A percentile compares a stretch with the other conserved stretches of the same genome.
Evolutionary conservation across 2,888 invertebrate genomes (phyloP).

Genomic region (Eupithecia abbreviata): DNA sequence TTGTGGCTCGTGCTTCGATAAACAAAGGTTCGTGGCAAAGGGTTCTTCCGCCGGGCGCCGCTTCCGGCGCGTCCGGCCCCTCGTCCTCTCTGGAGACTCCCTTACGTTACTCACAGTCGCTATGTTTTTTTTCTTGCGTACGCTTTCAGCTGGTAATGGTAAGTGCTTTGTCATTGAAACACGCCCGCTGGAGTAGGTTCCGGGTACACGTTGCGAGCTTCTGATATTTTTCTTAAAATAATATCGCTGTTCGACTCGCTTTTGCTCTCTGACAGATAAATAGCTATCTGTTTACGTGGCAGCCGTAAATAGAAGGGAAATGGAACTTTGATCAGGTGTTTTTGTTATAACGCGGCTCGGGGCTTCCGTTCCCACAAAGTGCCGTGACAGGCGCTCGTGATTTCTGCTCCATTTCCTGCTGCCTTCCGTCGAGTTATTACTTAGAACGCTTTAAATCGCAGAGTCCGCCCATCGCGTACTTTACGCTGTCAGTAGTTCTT

Average conservation of each 20-base stretch:
- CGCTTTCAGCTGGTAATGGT: conserved; percentile 58
- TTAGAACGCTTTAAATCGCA: conserved; percentile 21
- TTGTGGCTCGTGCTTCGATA: conserved; percentile 62
- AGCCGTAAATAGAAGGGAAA: conserved; percentile 25
- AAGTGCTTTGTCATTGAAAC: conserved; percentile 58
- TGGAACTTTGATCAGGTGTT: conserved; percentile 23
- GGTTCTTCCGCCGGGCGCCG: conserved; percentile 72
- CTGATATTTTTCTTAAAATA: conserved; percentile 35
- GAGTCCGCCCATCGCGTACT: conserved; percentile 25
- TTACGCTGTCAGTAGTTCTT: conserved; percentile 20
- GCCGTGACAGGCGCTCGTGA: background rate
- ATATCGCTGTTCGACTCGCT: conserved; percentile 32
- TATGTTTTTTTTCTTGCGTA: conserved; percentile 54
- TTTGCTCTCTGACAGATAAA: conserved; percentile 29
- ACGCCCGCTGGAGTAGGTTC: conserved; percentile 33
- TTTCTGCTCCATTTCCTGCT: conserved; percentile 17
- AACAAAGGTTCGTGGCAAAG: conserved; percentile 75
- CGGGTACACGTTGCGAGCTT: conserved; percentile 30
- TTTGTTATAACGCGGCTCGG: conserved; percentile 3
- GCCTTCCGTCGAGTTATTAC: conserved; percentile 13
- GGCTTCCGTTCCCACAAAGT: conserved; percentile 1
- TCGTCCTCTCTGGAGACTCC: conserved; percentile 50
- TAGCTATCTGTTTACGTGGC: conserved; percentile 25
- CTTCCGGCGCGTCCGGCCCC: conserved; percentile 55
- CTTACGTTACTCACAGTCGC: conserved; percentile 32